Conservation (phyloP, 2,113 vertebrate genomes). For the Charadrius vociferus region DNA sequence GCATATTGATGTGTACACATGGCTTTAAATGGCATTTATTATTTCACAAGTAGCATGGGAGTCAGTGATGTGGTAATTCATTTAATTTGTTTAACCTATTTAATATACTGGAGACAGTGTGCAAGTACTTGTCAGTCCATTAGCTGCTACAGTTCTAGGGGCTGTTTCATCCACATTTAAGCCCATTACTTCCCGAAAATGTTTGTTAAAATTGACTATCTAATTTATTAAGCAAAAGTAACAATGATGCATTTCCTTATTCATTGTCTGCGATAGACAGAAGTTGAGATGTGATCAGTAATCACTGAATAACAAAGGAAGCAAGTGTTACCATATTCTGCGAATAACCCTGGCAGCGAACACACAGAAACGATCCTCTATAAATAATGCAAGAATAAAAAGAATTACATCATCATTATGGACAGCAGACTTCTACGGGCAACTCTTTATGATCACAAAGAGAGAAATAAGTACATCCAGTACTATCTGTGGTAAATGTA, state of each 20-base stretch:
- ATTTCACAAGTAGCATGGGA: neutral
- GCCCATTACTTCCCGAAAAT: neutral
- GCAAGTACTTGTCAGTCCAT: constrained; percentile 20
- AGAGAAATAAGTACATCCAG: neutral
- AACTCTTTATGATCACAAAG: neutral
- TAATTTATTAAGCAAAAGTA: constrained; percentile 2
- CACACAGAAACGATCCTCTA: neutral
- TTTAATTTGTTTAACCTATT: constrained; percentile 55
- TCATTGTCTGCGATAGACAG: neutral
- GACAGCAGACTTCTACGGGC: neutral
- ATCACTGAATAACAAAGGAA: neutral
- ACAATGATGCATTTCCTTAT: neutral
- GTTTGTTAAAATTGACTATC: constrained; percentile 1
- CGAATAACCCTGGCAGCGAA: neutral
- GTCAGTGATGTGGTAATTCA: constrained; percentile 23
- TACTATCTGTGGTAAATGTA: neutral
- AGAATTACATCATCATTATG: neutral
- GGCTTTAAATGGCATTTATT: constrained; percentile 26
- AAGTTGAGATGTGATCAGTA: neutral
- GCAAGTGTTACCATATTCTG: neutral
- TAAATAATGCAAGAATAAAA: neutral
- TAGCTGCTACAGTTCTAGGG: neutral
- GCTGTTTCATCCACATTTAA: neutral
- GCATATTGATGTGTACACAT: neutral
- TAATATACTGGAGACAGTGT: constrained; percentile 6